Evolutionary conservation across 2,888 invertebrate species (phyloP).

Genomic region (Brenthis hecate): DNA sequence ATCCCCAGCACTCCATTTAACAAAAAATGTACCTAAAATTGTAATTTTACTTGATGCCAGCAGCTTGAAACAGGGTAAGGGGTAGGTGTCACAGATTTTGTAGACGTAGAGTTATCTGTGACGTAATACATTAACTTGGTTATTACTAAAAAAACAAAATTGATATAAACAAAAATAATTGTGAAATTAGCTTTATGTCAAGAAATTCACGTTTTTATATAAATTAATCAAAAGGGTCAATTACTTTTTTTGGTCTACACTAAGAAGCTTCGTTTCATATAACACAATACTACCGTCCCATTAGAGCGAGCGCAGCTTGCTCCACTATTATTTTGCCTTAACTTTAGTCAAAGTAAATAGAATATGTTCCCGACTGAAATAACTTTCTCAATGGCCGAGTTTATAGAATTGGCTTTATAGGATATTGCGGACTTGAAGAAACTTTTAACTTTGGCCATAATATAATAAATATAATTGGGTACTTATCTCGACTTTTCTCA

Average conservation of each 20-base stretch:
- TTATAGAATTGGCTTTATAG: conserved; percentile 12
- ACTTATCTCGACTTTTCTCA: background rate
- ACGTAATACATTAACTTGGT: no score
- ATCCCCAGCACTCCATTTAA: no score
- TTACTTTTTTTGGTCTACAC: no score
- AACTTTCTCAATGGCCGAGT: conserved; percentile 17
- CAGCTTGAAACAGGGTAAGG: no score
- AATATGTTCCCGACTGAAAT: conserved; percentile 7
- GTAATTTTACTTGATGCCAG: no score
- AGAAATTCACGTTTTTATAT: background rate
- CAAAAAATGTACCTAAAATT: no score
- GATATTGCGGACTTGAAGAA: conserved; percentile 3
- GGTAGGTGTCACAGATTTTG: no score
- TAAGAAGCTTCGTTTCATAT: no score
- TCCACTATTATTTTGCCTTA: background rate
- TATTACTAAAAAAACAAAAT: no score
- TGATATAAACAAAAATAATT: no score
- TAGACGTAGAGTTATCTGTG: no score
- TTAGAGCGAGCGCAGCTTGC: background rate
- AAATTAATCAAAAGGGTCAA: background rate
- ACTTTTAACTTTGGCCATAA: conserved; percentile 12
- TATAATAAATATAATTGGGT: background rate
- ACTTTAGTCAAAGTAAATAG: conserved; percentile 13
- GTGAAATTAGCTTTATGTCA: no score
- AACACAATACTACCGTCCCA: background rate